Evolutionary conservation across 2,888 invertebrate species (phyloP), one percentile per base, ranked within the genome.

Genomic region (Dorcus parallelipipedus): DNA sequence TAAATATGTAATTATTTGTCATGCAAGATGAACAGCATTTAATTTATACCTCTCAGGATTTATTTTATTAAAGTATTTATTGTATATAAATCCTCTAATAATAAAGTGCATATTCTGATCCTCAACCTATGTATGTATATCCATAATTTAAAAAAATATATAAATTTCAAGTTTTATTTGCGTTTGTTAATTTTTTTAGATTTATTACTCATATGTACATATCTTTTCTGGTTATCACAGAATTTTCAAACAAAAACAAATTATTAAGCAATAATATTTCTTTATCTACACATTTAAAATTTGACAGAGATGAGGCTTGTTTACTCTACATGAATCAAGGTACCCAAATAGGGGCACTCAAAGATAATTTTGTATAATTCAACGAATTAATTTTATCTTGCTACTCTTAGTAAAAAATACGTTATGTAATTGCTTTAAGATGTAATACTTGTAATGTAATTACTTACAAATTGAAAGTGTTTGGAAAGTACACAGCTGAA

Each of bases 401-500:
- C 7, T 5, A 7, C 26, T 33, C 26, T 42, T 42, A 1, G 3
- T 33, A 33, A 33, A 33, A 33, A 33, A 33, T 33, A 33, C 6
- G 17, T 9, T 51, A 9, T 42, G 7, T 6, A 42, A 3, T 42
- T 42, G 14, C 10, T 10, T 26, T 0, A 54, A 33, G 1, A 1
- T 14, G 14, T 14, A 14, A 14, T 14, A 14, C 14, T 14, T 14
- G 14, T 14, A 14, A 14, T 14, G 14, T 14, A 26, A 54, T 38
- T 41, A 75, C 79, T 77, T 76, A 84, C 83, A 78, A 68, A 59
- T 75, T 69, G 17, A 75, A 75, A 5, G 83, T 23, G 52, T 78
- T 75, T 0, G 88, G 87, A 62, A 82, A 83, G 69, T 86, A 88
- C 9, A 83, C 80, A n/a, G 78, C 73, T 2, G 84, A 61, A 71